Evolutionary conservation across 2,113 vertebrate species (phyloP).

Genomic region (Tachysurus vachellii): DNA sequence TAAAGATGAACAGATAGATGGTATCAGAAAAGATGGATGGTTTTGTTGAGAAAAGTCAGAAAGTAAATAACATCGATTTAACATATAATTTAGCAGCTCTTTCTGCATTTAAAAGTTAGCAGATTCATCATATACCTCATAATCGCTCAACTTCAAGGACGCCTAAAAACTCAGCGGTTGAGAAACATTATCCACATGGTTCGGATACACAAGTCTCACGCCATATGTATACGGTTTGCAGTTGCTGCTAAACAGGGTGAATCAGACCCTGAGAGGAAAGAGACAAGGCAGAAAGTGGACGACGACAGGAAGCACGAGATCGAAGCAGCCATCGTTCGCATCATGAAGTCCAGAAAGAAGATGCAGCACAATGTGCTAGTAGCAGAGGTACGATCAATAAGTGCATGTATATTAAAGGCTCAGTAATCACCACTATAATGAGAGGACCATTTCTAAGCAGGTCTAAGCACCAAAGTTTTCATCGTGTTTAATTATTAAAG

Average conservation of each 20-base stretch:
- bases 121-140: not conserved
- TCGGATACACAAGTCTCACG: not conserved
- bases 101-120: too few species aligned
- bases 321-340: conserved; percentile 98
- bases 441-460: not conserved
- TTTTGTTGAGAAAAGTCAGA: not conserved
- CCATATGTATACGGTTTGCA: conserved; percentile 52
- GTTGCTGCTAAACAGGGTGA: conserved; percentile 99
- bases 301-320: conserved; percentile 99
- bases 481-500: not conserved
- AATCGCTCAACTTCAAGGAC: not conserved
- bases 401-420: not conserved
- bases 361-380: conserved; percentile 99
- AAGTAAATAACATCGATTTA: not conserved
- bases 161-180: not conserved
- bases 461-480: not conserved
- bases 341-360: conserved; percentile 99
- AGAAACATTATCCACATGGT: not conserved
- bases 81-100: too few species aligned
- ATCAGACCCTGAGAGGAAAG: conserved; percentile 97
- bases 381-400: conserved; percentile 84
- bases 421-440: too few species aligned
- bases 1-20: not conserved
- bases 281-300: conserved; percentile 98
- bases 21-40: not conserved